Evolutionary conservation across 2,797 vertebrate genomes (phyloP), one percentile per base, ranked within the genome.

Genomic region (Myotis vivesi): DNA sequence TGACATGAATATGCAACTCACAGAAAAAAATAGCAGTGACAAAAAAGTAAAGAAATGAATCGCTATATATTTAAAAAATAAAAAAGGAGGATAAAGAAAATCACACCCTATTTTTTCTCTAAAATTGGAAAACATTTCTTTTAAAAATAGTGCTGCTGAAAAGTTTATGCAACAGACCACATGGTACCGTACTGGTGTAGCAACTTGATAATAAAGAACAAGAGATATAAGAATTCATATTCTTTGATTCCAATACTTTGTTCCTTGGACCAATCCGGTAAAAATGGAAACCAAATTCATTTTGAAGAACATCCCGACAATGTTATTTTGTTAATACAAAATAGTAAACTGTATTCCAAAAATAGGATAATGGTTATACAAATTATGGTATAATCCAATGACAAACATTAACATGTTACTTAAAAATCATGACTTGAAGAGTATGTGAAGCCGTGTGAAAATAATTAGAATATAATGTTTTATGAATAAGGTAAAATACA

Each of bases 361-460:
- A 90, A 64, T 30, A 17, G 2, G 19, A 59, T 33, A 68, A 62
- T 55, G 7, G 8, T 15, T 51, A 71, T 10, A 77, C 10, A 91
- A 59, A 66, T 41, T 36, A 62, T 23, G 15, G 3, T 66, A 79
- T 79, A 44, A 85, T 12, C 51, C 30, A 53, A 33, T 1, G 17
- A 59, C 17, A 75, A 25, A 64, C 30, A 76, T 71, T 4, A 85
- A 97, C 89, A 88, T 44, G 3, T 49, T 64, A 81, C 41, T 88
- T 73, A 33, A 86, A 91, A 93, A 49, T 59, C 22, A 59, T 44
- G 23, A 57, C 20, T 44, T 73, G 12, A 71, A 53, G 33, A 88
- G 5, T 77, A 91, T 13, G n/a, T 38, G 20, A 55, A 38, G 11
- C 13, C 51, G 55, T 17, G 3, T 15, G 25, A 84, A 88, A 80